Evolutionary conservation across 2,797 vertebrate genomes (phyloP).

Genomic region (Pygocentrus nattereri): DNA sequence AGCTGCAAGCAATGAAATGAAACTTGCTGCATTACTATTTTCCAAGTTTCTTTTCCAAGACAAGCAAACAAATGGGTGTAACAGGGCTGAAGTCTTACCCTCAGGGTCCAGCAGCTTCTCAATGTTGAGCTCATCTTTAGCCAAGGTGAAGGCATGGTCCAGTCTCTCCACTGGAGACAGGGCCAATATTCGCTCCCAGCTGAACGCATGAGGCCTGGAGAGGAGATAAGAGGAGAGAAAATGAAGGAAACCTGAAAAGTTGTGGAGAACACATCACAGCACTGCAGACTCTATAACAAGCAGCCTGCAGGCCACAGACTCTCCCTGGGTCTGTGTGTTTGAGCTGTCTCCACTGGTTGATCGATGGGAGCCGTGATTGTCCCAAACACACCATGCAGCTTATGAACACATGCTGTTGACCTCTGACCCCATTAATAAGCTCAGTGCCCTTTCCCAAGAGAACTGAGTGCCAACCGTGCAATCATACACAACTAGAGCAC

Average conservation of each 20-base stretch:
- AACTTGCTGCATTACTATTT: too few species aligned
- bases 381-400: conserved; percentile 20
- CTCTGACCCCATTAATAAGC: conserved; percentile 46
- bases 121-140: conserved; percentile 90
- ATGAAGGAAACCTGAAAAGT: neutral
- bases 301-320: conserved; percentile 42
- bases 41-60: too few species aligned
- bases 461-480: conserved; percentile 46
- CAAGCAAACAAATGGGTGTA: too few species aligned
- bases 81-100: conserved; percentile 85
- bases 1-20: too few species aligned
- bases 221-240: neutral
- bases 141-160: conserved; percentile 90
- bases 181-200: conserved; percentile 85
- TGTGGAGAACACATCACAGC: too few species aligned
- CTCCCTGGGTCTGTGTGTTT: conserved; percentile 6
- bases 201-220: conserved; percentile 87
- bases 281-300: neutral
- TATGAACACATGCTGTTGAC: conserved; percentile 46
- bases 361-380: conserved; percentile 35
- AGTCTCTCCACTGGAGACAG: conserved; percentile 87
- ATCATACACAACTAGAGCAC: neutral
- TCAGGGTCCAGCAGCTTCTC: conserved; percentile 95
- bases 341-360: neutral
- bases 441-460: conserved; percentile 46